Evolutionary conservation across 2,797 vertebrate genomes (phyloP).

Genomic region (Odontamblyopus lacepedii): DNA sequence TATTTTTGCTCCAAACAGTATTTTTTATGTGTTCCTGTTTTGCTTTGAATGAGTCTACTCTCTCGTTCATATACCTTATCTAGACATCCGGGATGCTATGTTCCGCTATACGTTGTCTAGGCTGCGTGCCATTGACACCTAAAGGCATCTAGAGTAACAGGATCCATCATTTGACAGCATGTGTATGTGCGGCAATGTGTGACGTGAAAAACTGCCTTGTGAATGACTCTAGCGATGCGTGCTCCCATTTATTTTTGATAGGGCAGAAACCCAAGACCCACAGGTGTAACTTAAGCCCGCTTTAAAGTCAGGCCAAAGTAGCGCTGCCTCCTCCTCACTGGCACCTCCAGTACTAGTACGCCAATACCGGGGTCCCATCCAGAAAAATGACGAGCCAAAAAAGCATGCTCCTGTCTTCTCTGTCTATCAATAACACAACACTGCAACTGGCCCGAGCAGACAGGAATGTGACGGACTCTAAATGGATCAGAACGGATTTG

Average conservation of each 20-base stretch:
- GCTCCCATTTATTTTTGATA: conserved; percentile 50
- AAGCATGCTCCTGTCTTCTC: neutral
- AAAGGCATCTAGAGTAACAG: conserved; percentile 11
- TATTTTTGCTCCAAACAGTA: no score
- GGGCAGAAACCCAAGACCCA: conserved; percentile 8
- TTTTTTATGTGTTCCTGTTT: no score
- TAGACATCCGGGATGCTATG: neutral
- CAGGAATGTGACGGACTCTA: neutral
- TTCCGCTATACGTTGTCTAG: neutral
- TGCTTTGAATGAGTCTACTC: neutral
- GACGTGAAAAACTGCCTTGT: conserved; percentile 21
- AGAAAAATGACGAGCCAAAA: conserved; percentile 3
- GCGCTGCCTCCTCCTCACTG: conserved; percentile 30
- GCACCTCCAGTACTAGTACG: neutral
- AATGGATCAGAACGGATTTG: conserved; percentile 4
- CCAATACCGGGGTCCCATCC: neutral
- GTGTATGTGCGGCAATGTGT: neutral
- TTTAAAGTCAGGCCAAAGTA: conserved; percentile 29
- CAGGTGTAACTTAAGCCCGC: conserved; percentile 37
- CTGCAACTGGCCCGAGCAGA: neutral
- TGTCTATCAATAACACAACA: neutral
- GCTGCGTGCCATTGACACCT: neutral
- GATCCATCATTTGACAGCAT: conserved; percentile 7
- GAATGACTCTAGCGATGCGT: conserved; percentile 21
- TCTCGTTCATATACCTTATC: neutral